A percentile compares a stretch with the other conserved stretches of the same genome.
Evolutionary conservation across 30 jellyfish, hydroid and myxozoan species (phyloP).

Genomic region (Morbakka virulenta): DNA sequence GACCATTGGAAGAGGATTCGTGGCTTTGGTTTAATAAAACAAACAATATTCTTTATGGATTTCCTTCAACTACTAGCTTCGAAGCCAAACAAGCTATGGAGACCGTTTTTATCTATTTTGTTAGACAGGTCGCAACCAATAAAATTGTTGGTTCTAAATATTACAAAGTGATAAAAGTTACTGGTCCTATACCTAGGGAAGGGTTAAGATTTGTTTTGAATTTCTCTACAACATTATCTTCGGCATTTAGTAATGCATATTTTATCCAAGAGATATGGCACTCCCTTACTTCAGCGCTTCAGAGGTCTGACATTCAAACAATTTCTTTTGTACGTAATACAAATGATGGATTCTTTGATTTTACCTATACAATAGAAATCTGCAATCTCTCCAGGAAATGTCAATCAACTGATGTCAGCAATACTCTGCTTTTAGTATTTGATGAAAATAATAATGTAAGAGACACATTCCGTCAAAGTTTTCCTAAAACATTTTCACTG

Average conservation of each 20-base stretch:
- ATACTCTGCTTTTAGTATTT: no score
- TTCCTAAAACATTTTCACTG: no score
- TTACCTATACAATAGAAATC: not conserved
- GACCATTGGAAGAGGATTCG: not conserved
- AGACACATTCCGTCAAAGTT: no score
- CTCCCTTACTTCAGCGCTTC: not conserved
- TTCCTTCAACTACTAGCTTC: conserved; percentile 30
- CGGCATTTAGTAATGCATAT: not conserved
- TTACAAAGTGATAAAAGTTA: no score
- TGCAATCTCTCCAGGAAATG: not conserved
- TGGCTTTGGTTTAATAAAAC: conserved; percentile 67
- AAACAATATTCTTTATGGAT: conserved; percentile 56
- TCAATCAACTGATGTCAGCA: not conserved
- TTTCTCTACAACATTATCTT: not conserved
- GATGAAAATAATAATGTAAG: no score
- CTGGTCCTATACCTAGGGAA: not conserved
- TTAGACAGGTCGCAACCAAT: not conserved
- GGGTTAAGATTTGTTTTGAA: not conserved
- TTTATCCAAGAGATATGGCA: not conserved
- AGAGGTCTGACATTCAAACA: not conserved
- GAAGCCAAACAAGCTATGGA: not conserved
- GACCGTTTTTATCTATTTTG: not conserved
- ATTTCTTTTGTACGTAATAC: not conserved
- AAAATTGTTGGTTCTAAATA: not conserved
- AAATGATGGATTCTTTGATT: not conserved